Evolutionary conservation across 2,797 vertebrate genomes (phyloP).

Genomic region (Austrolebias charrua): DNA sequence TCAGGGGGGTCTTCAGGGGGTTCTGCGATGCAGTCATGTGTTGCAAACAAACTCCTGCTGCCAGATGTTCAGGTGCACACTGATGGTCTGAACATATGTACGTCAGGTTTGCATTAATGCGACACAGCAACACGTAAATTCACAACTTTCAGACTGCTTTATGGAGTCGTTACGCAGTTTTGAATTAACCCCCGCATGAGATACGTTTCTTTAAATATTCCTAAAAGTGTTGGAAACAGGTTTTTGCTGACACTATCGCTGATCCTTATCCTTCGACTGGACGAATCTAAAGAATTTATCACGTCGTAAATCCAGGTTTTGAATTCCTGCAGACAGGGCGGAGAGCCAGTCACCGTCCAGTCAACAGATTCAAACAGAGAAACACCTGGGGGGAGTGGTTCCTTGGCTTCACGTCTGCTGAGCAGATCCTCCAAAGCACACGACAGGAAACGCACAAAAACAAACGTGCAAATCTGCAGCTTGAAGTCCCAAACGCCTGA

Average conservation of each 20-base stretch:
- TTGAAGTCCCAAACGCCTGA: background rate
- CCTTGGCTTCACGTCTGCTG: background rate
- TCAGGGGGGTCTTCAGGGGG: conserved; percentile 15
- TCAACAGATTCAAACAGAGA: conserved; percentile 21
- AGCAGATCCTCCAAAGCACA: background rate
- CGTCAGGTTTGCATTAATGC: conserved; percentile 61
- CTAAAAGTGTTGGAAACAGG: background rate
- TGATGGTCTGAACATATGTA: conserved; percentile 60
- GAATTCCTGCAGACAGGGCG: conserved; percentile 5
- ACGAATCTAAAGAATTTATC: conserved; percentile 25
- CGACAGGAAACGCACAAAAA: conserved; percentile 2
- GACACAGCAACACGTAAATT: conserved; percentile 35
- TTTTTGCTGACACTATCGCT: conserved; percentile 19
- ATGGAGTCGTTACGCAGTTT: conserved; percentile 1
- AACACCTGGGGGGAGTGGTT: conserved; percentile 10
- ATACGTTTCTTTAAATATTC: background rate
- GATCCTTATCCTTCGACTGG: background rate
- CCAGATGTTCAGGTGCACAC: conserved; percentile 59
- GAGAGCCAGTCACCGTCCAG: conserved; percentile 5
- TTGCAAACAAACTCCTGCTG: conserved; percentile 54
- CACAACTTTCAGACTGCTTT: background rate
- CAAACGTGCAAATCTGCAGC: background rate
- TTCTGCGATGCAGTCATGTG: conserved; percentile 52
- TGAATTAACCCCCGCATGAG: background rate
- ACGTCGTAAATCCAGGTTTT: conserved; percentile 30